Conservation (phyloP, 2,888 invertebrate genomes). For the Leucophenga montana region DNA sequence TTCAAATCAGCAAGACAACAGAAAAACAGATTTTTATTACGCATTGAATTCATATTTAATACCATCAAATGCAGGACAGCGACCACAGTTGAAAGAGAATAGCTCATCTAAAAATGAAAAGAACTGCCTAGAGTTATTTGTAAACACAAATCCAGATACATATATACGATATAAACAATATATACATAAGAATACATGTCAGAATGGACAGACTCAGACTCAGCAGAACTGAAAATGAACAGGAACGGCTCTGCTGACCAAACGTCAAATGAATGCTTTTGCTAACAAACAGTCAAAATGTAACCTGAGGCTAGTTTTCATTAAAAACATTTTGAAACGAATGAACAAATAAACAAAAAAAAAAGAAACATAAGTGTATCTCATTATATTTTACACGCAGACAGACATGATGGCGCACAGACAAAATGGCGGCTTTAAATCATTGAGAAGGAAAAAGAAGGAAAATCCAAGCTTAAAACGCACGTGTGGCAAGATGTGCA, state of each 20-base stretch:
- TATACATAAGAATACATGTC: not conserved
- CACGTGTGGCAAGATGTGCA: not conserved
- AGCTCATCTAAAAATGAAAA: not conserved
- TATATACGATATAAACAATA: not conserved
- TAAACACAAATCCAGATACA: not conserved
- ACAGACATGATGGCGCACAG: not conserved
- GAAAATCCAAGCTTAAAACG: conserved; percentile 1
- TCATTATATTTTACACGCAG: conserved; percentile 24
- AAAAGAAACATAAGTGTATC: conserved; percentile 15
- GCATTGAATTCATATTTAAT: not conserved
- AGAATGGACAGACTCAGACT: not conserved
- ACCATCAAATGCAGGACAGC: conserved; percentile 3
- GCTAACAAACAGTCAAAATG: conserved; percentile 5
- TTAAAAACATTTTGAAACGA: conserved; percentile 21
- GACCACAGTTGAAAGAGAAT: not conserved
- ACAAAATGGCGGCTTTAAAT: conserved; percentile 1
- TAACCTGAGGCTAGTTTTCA: conserved; percentile 11
- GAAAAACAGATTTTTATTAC: too few species aligned
- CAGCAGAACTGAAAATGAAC: not conserved
- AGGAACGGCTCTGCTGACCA: too few species aligned
- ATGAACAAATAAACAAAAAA: conserved; percentile 2
- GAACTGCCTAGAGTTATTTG: not conserved
- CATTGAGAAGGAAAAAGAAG: not conserved
- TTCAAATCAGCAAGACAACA: too few species aligned
- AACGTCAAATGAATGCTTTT: not conserved